phyloP scores from a whole-genome alignment of 2,797 vertebrate species.

The Sebastes iracundus region DNA sequence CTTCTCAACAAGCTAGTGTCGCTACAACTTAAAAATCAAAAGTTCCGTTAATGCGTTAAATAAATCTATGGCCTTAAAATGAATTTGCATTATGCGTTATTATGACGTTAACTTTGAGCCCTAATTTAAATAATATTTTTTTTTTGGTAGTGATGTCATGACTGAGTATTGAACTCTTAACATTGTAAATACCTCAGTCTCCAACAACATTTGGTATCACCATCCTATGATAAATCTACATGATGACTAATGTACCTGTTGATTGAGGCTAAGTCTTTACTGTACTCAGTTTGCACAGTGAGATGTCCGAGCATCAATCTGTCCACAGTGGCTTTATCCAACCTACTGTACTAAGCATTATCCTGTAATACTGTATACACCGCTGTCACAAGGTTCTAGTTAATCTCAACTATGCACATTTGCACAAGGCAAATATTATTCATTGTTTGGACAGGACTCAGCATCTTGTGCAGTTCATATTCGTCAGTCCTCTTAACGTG shows the following conservation, averaged over 20 bases:
- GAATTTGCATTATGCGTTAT: too few species aligned
- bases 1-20: too few species aligned
- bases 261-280: constrained; percentile 48
- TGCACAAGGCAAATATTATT: constrained; percentile 32
- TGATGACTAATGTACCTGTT: constrained; percentile 55
- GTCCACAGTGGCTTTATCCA: constrained; percentile 57
- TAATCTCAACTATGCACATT: constrained; percentile 42
- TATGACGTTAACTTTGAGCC: too few species aligned
- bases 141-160: not conserved
- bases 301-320: constrained; percentile 64
- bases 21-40: fast-evolving
- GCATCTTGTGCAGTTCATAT: not conserved
- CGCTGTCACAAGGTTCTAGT: not conserved
- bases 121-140: too few species aligned
- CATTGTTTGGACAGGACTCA: constrained; percentile 30
- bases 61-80: too few species aligned
- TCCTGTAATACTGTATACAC: constrained; percentile 32
- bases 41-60: too few species aligned
- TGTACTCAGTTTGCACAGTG: constrained; percentile 55
- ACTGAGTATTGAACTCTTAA: not conserved
- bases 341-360: constrained; percentile 40
- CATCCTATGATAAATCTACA: not conserved
- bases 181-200: not conserved
- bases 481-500: constrained; percentile 22
- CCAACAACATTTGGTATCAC: not conserved